phyloP scores from a whole-genome alignment of 1,140 invertebrate genomes.

The Galendromus occidentalis region DNA sequence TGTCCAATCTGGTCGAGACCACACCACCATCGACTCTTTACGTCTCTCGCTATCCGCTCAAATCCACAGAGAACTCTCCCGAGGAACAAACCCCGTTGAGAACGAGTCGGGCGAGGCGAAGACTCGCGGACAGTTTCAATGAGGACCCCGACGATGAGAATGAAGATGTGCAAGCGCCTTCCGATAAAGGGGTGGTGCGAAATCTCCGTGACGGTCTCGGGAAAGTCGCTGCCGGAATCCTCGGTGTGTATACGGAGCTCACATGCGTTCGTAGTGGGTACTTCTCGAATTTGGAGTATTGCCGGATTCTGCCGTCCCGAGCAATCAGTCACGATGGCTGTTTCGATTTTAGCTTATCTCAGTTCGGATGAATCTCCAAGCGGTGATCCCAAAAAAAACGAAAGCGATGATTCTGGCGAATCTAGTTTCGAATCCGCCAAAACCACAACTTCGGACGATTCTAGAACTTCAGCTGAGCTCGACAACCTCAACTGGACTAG shows the following conservation, averaged over 20 bases:
- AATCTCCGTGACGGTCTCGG: neutral
- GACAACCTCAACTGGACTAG: constrained; percentile 2
- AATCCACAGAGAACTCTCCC: neutral
- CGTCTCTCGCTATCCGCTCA: neutral
- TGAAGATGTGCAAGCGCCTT: neutral
- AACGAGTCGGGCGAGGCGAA: neutral
- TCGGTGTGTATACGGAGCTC: neutral
- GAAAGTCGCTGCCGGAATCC: neutral
- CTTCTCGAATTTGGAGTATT: neutral
- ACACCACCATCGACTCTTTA: neutral
- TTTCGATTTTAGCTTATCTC: constrained; percentile 9
- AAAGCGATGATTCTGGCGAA: neutral
- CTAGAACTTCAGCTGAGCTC: neutral
- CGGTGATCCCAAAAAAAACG: neutral
- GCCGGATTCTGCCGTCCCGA: too few relatives aligned
- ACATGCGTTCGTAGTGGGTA: neutral
- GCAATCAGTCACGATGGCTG: too few relatives aligned
- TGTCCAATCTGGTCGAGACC: neutral
- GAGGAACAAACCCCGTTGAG: neutral
- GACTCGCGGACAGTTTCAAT: neutral
- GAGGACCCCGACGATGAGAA: neutral
- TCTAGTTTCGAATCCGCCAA: constrained; percentile 2
- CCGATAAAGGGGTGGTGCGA: neutral
- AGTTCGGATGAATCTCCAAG: neutral
- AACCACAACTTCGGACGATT: neutral